Conservation (phyloP, 2,888 invertebrate genomes). For the Orthosia incerta region DNA sequence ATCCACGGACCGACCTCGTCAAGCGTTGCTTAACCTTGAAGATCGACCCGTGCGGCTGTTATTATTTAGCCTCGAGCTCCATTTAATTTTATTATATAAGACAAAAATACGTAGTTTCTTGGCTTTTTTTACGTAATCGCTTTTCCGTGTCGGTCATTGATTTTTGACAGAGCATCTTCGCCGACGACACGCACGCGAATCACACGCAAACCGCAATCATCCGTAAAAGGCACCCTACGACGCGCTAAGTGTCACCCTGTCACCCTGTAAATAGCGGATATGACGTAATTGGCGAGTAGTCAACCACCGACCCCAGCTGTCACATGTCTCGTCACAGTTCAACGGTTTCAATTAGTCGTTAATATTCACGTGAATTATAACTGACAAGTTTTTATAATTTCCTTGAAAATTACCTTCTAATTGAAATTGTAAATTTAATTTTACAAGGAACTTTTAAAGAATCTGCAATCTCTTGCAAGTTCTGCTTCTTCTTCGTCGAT, state of each 20-base stretch:
- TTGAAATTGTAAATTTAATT: background rate
- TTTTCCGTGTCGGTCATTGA: background rate
- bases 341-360: conserved; percentile 22
- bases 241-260: conserved; percentile 43
- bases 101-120: background rate
- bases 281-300: conserved; percentile 52
- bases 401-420: too few relatives aligned
- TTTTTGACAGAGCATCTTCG: conserved; percentile 25
- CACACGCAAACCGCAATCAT: conserved; percentile 49
- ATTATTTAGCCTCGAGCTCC: too few relatives aligned
- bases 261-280: conserved; percentile 46
- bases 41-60: too few relatives aligned
- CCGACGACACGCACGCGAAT: conserved; percentile 32
- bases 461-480: background rate
- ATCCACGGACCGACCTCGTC: too few relatives aligned
- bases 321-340: conserved; percentile 49
- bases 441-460: background rate
- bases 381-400: too few relatives aligned
- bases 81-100: background rate
- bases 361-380: conserved; percentile 5
- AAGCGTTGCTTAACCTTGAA: too few relatives aligned
- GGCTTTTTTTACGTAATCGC: background rate
- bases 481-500: too few relatives aligned
- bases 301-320: conserved; percentile 28
- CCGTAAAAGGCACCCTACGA: conserved; percentile 41